Percentiles rank a stretch among this genome's conserved stretches.
These are phyloP conservation scores for Euwallacea fornicatus DNA, from an alignment of 1,140 invertebrate species.

Conservation along the genomic window DNA sequence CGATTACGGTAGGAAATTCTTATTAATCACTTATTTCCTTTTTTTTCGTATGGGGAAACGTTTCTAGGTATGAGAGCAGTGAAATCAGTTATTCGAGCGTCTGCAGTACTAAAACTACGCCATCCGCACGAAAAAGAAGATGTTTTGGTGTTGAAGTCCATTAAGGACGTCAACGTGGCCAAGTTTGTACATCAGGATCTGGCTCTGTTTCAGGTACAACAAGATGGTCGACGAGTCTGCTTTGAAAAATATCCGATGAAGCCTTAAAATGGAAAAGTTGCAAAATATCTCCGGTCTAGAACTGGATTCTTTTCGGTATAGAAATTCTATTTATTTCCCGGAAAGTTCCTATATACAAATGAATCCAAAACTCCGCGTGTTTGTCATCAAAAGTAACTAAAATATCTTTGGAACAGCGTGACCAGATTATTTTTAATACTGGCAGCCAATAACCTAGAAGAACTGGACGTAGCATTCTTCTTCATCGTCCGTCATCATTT, in stretches of 20 bases:
- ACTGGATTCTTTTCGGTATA: too few species aligned
- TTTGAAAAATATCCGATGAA: neutral
- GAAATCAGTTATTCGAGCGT: conserved; percentile 87
- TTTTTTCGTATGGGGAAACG: neutral
- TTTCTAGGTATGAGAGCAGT: conserved; percentile 77
- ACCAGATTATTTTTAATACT: too few species aligned
- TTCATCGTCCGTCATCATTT: too few species aligned
- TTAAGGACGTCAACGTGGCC: conserved; percentile 91
- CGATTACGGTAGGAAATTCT: conserved; percentile 74
- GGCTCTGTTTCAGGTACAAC: conserved; percentile 74
- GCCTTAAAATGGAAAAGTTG: neutral
- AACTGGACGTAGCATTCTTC: too few species aligned
- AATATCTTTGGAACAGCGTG: too few species aligned
- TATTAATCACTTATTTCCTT: neutral
- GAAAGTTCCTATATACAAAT: too few species aligned
- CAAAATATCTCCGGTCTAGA: too few species aligned
- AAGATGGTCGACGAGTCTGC: neutral
- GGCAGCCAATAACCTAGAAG: too few species aligned
- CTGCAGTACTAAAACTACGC: conserved; percentile 85
- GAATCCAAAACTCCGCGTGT: too few species aligned
- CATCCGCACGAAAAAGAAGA: conserved; percentile 85
- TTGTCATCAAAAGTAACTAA: too few species aligned
- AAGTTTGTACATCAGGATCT: conserved; percentile 89
- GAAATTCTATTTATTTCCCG: too few species aligned
- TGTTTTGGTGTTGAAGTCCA: conserved; percentile 80